phyloP scores from a whole-genome alignment of 2,113 vertebrate species.

The Grus americana region DNA sequence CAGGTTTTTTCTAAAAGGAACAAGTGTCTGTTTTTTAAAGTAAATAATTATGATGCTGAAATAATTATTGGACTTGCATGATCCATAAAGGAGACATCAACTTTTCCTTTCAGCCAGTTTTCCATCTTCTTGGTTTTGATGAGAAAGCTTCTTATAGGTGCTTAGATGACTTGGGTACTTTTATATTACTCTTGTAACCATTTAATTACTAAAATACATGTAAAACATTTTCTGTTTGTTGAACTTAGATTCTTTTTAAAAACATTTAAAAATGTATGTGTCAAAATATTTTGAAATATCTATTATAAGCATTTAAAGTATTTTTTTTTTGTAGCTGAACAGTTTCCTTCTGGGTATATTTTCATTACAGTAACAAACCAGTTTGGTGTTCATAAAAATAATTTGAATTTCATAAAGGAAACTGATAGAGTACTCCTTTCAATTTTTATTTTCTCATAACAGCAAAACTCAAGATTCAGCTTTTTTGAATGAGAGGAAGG shows the following conservation, averaged over 20 bases:
- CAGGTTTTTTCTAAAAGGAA: background rate
- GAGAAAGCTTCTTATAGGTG: background rate
- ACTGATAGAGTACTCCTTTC: background rate
- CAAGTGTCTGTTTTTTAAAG: background rate
- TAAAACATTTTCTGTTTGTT: background rate
- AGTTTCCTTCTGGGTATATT: background rate
- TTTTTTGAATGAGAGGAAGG: background rate
- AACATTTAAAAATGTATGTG: background rate
- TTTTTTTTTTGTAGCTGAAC: background rate
- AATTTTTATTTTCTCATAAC: background rate
- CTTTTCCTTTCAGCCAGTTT: background rate
- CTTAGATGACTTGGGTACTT: background rate
- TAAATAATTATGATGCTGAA: background rate
- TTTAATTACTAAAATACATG: background rate
- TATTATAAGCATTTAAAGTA: background rate
- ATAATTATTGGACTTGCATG: background rate
- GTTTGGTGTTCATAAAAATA: background rate
- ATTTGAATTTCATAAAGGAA: fast-evolving
- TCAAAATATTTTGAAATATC: background rate
- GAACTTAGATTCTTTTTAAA: background rate
- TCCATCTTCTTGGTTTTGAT: background rate
- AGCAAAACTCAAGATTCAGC: background rate
- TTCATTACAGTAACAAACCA: background rate
- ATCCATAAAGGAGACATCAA: background rate
- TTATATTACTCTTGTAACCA: background rate